Conservation (phyloP, 2,888 invertebrate genomes). For the Hipparchia sbordonii region DNA sequence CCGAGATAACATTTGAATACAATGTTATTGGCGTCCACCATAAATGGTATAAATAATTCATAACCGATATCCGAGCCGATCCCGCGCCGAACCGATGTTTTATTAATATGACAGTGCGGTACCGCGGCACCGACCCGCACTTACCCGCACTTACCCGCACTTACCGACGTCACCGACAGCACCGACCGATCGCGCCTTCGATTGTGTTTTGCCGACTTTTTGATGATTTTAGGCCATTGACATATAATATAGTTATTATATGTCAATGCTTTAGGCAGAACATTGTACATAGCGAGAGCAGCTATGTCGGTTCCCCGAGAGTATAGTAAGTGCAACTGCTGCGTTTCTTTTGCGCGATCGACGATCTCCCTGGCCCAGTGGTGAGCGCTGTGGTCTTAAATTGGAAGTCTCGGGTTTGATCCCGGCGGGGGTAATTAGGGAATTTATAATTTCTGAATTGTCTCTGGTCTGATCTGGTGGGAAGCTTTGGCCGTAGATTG, state of each 20-base stretch:
- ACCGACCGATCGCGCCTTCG: conserved; percentile 30
- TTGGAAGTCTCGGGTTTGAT: too few species aligned
- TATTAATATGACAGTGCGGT: conserved; percentile 48
- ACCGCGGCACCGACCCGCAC: conserved; percentile 31
- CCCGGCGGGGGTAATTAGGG: too few species aligned
- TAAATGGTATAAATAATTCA: conserved; percentile 54
- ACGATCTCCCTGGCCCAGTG: background rate
- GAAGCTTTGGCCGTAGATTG: too few species aligned
- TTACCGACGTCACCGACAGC: background rate
- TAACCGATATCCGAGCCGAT: conserved; percentile 38
- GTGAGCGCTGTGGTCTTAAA: too few species aligned
- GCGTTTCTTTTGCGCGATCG: too few species aligned
- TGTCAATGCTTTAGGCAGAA: too few species aligned
- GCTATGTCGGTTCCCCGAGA: too few species aligned
- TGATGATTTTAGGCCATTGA: conserved; percentile 10
- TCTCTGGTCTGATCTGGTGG: too few species aligned
- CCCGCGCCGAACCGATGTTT: conserved; percentile 46
- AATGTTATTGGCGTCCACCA: conserved; percentile 50
- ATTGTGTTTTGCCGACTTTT: conserved; percentile 22
- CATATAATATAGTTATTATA: too few species aligned
- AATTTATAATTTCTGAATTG: too few species aligned
- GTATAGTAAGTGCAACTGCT: too few species aligned
- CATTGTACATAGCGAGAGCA: too few species aligned
- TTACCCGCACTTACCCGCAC: background rate
- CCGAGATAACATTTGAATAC: conserved; percentile 49